These are phyloP conservation scores for Noctua janthina DNA, from an alignment of 2,888 invertebrate species.

Conservation along the genomic window DNA sequence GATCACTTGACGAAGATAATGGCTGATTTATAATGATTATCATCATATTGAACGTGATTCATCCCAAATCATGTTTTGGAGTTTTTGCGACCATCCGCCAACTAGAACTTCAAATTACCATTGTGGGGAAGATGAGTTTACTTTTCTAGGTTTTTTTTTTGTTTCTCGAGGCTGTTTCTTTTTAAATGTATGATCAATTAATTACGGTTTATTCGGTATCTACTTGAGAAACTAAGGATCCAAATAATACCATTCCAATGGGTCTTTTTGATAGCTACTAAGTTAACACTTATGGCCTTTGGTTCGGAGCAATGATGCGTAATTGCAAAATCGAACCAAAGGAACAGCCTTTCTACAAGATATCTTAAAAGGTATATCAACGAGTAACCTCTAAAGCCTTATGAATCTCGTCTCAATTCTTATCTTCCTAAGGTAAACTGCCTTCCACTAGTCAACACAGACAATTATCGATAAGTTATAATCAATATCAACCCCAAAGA, in stretches of 20 bases:
- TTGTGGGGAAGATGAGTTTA: conserved; percentile 25
- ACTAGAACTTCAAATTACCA: conserved; percentile 32
- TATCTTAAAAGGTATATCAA: neutral
- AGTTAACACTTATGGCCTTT: too few species aligned
- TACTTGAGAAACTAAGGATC: neutral
- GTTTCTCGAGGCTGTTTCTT: neutral
- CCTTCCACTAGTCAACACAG: neutral
- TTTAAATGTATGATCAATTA: neutral
- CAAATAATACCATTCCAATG: neutral
- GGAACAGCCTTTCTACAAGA: neutral
- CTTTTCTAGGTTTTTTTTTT: conserved; percentile 19
- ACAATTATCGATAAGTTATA: neutral
- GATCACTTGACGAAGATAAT: conserved; percentile 83
- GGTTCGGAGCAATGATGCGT: too few species aligned
- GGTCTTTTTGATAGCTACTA: neutral
- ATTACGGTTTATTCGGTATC: neutral
- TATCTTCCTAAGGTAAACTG: neutral
- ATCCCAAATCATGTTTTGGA: conserved; percentile 79
- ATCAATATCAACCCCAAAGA: conserved; percentile 4
- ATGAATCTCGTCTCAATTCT: neutral
- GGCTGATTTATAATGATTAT: conserved; percentile 86
- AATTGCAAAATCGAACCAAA: neutral
- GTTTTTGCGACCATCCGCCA: conserved; percentile 60
- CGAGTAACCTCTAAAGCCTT: neutral
- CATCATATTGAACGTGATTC: conserved; percentile 84